These are phyloP conservation scores for Globia sparganii DNA, from an alignment of 2,888 invertebrate genomes.

Conservation along the genomic window DNA sequence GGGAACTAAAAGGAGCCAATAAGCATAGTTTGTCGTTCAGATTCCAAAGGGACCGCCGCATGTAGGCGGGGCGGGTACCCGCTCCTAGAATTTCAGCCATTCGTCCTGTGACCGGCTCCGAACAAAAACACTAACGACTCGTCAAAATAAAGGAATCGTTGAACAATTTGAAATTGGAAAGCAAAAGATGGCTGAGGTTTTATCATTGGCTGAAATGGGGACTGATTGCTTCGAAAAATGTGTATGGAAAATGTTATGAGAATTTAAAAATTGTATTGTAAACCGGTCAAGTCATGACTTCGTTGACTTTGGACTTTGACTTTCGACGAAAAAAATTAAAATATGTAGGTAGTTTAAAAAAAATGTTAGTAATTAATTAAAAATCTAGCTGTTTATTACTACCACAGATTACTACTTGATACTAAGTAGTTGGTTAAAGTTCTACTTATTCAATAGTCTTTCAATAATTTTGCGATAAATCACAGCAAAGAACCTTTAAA, in stretches of 20 bases:
- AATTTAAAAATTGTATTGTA: background rate
- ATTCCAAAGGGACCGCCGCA: slow-evolving; percentile 68
- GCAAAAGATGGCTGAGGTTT: slow-evolving; percentile 36
- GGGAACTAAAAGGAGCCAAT: slow-evolving; percentile 69
- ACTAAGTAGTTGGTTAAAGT: too few species aligned
- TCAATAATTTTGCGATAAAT: background rate
- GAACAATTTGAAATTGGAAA: slow-evolving; percentile 60
- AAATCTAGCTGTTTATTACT: background rate
- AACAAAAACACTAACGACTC: slow-evolving; percentile 65
- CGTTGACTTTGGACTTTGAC: too few species aligned
- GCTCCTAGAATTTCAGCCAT: slow-evolving; percentile 70
- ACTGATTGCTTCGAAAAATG: slow-evolving; percentile 10
- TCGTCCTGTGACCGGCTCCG: slow-evolving; percentile 33
- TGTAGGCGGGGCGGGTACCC: slow-evolving; percentile 63
- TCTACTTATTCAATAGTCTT: background rate
- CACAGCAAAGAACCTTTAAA: background rate
- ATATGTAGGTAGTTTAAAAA: too few species aligned
- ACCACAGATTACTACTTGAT: background rate
- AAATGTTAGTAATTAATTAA: too few species aligned
- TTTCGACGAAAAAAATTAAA: too few species aligned
- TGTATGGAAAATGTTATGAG: background rate
- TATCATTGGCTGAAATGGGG: slow-evolving; percentile 25
- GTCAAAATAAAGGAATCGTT: slow-evolving; percentile 57
- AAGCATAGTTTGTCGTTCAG: slow-evolving; percentile 69
- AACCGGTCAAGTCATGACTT: too few species aligned